These are phyloP conservation scores for Orestias chungarensis DNA, from an alignment of 2,797 vertebrate species.

Conservation along the genomic window DNA sequence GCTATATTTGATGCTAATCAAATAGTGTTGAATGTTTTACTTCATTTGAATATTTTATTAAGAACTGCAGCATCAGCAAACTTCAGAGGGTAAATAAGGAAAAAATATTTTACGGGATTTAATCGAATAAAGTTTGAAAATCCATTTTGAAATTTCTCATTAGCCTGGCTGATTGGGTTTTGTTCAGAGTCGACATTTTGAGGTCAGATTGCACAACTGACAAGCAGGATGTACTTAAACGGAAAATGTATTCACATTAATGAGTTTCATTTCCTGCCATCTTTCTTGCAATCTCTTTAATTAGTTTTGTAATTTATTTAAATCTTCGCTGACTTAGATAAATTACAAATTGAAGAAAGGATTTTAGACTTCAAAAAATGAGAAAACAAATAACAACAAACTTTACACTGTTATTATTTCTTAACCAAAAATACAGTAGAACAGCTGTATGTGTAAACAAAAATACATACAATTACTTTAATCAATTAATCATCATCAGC, in stretches of 20 bases:
- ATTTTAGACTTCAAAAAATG: background rate
- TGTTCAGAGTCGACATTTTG: constrained; percentile 2
- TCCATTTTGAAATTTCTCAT: background rate
- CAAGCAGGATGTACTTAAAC: constrained; percentile 1
- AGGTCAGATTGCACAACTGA: background rate
- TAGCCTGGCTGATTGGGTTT: background rate
- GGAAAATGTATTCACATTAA: background rate
- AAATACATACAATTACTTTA: background rate
- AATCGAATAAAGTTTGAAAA: background rate
- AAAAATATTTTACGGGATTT: constrained; percentile 7
- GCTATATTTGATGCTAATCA: constrained; percentile 42
- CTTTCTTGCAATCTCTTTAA: background rate
- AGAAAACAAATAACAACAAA: background rate
- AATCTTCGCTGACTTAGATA: too few relatives aligned
- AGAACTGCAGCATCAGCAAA: constrained; percentile 8
- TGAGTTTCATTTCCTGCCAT: background rate
- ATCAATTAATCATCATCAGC: background rate
- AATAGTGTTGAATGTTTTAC: constrained; percentile 23
- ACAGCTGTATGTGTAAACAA: background rate
- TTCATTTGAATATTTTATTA: constrained; percentile 20
- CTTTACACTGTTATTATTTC: background rate
- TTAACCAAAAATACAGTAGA: background rate
- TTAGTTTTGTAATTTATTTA: background rate
- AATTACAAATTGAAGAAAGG: background rate
- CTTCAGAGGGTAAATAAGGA: background rate